A percentile compares a stretch with the other conserved stretches of the same genome.
Conservation (phyloP, 2,113 vertebrate genomes). For the Okapia johnstoni region DNA sequence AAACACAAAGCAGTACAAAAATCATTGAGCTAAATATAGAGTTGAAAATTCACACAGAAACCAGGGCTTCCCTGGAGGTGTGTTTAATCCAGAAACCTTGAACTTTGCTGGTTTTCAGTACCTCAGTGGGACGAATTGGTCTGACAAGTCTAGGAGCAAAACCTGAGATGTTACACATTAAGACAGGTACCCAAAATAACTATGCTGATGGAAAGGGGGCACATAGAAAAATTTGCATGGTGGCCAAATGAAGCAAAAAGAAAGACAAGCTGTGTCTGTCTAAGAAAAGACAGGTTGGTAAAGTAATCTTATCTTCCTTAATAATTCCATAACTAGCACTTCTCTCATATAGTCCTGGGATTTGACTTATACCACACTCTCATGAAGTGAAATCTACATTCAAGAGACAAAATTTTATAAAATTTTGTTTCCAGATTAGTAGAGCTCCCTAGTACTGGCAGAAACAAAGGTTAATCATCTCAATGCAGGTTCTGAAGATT, state of each 20-base stretch:
- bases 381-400: not conserved
- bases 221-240: not conserved
- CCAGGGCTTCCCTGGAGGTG: not conserved
- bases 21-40: not conserved
- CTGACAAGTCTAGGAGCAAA: not conserved
- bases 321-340: not conserved
- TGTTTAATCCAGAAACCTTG: not conserved
- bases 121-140: too few relatives aligned
- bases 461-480: not conserved
- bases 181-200: not conserved
- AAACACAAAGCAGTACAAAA: not conserved
- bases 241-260: not conserved
- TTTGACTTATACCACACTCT: not conserved
- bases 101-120: not conserved
- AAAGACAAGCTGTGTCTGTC: not conserved
- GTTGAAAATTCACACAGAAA: not conserved
- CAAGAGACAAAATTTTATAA: not conserved
- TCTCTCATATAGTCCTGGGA: not conserved
- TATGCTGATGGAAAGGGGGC: not conserved
- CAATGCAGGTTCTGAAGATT: not conserved
- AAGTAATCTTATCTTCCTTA: not conserved
- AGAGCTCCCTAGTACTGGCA: not conserved
- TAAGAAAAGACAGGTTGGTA: not conserved
- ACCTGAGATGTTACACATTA: not conserved
- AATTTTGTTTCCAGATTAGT: not conserved